Evolutionary conservation across 2,113 vertebrate species (phyloP).

Genomic region (Numenius arquata): DNA sequence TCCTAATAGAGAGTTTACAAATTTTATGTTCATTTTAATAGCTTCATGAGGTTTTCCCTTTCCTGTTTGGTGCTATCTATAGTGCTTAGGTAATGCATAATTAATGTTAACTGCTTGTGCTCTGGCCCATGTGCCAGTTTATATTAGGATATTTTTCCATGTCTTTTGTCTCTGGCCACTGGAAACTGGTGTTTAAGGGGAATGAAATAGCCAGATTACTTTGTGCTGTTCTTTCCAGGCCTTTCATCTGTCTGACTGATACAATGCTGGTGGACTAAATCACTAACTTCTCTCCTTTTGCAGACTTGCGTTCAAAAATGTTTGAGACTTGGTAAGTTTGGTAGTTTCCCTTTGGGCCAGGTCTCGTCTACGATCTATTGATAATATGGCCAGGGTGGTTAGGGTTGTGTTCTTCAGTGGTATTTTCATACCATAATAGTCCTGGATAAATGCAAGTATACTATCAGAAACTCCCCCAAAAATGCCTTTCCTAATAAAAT

Average conservation of each 20-base stretch:
- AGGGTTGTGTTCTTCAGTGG: background rate
- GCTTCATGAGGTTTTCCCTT: conserved; percentile 66
- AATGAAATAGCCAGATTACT: conserved; percentile 46
- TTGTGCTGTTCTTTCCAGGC: background rate
- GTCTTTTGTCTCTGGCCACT: conserved; percentile 44
- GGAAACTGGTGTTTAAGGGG: conserved; percentile 52
- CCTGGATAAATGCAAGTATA: background rate
- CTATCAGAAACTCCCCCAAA: background rate
- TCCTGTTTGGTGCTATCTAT: conserved; percentile 74
- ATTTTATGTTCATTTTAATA: conserved; percentile 81
- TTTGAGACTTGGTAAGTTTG: background rate
- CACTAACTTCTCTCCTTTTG: background rate
- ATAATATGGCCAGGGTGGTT: background rate
- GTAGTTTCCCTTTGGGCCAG: background rate
- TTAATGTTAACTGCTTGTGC: conserved; percentile 74
- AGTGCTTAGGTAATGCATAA: conserved; percentile 76
- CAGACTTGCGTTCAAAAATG: background rate
- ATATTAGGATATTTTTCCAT: conserved; percentile 50
- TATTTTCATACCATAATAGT: background rate
- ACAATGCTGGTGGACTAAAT: background rate
- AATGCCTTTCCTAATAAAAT: background rate
- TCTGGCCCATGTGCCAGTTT: conserved; percentile 57
- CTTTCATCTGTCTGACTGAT: conserved; percentile 32
- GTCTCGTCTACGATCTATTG: background rate
- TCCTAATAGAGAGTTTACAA: conserved; percentile 78